phyloP scores from a whole-genome alignment of 2,113 vertebrate species.

The Chitala chitala region DNA sequence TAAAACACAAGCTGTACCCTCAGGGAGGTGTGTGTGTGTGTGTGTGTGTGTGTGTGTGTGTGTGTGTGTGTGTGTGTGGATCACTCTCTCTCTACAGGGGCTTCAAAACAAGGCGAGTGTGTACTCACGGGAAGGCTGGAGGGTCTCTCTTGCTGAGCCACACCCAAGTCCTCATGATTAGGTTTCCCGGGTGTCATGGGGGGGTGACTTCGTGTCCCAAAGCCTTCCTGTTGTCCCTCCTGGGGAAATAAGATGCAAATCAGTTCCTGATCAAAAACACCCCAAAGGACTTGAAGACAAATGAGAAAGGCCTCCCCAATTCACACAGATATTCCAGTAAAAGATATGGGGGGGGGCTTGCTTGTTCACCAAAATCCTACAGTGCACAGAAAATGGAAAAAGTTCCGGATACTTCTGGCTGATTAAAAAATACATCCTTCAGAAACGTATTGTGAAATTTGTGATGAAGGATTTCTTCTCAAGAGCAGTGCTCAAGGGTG shows the following conservation, averaged over 20 bases:
- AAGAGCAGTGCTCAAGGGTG: neutral
- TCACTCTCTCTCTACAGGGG: too few relatives aligned
- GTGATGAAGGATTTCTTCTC: constrained; percentile 4
- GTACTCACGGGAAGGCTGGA: constrained; percentile 92
- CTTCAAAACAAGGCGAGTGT: too few relatives aligned
- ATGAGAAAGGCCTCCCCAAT: neutral
- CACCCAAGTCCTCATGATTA: constrained; percentile 81
- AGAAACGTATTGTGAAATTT: constrained; percentile 3
- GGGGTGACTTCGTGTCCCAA: constrained; percentile 73
- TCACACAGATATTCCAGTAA: neutral
- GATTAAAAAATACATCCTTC: neutral
- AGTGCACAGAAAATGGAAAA: too few relatives aligned
- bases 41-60: too few relatives aligned
- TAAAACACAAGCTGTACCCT: neutral
- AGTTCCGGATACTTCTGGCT: too few relatives aligned
- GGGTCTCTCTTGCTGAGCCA: constrained; percentile 85
- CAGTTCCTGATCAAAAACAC: constrained; percentile 9
- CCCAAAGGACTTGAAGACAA: constrained; percentile 2
- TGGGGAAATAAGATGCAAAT: constrained; percentile 36
- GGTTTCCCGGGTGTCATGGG: constrained; percentile 78
- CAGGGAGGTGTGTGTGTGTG: too few relatives aligned
- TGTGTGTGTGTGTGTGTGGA: too few relatives aligned
- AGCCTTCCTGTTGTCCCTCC: constrained; percentile 86
- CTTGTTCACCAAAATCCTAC: too few relatives aligned
- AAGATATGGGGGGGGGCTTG: neutral